A percentile compares a stretch with the other conserved stretches of the same genome.
phyloP scores from a whole-genome alignment of 2,888 invertebrate genomes.

The Pammene fasciana region DNA sequence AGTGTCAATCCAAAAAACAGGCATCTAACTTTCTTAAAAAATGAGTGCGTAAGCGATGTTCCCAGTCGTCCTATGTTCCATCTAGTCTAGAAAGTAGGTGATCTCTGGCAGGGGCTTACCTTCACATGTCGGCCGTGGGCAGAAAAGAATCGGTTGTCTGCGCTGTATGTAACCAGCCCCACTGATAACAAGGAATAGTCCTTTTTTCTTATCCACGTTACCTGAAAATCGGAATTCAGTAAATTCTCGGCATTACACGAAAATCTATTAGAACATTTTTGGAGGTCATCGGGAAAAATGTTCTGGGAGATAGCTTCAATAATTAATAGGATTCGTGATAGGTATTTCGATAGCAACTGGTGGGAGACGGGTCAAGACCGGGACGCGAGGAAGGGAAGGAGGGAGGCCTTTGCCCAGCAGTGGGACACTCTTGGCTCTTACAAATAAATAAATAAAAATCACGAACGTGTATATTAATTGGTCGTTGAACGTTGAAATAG shows the following conservation, averaged over 20 bases:
- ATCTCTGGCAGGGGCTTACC: conserved; percentile 61
- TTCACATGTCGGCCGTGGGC: conserved; percentile 84
- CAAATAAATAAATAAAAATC: too few species aligned
- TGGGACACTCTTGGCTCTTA: too few species aligned
- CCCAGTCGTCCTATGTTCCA: not conserved
- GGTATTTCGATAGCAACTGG: too few species aligned
- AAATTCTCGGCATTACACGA: not conserved
- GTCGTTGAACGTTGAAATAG: too few species aligned
- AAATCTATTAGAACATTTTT: not conserved
- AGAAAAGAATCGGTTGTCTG: conserved; percentile 86
- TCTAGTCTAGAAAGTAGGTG: not conserved
- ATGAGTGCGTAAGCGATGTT: too few species aligned
- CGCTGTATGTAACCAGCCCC: conserved; percentile 85
- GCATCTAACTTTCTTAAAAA: too few species aligned
- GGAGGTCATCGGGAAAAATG: not conserved
- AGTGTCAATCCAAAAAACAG: too few species aligned
- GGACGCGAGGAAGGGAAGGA: too few species aligned
- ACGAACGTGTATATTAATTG: too few species aligned
- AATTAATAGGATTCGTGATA: too few species aligned
- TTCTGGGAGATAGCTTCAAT: not conserved
- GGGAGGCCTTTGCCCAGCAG: too few species aligned
- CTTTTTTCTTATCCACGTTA: conserved; percentile 88
- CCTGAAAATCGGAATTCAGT: conserved; percentile 69
- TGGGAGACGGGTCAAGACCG: too few species aligned
- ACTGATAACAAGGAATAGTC: conserved; percentile 86